Conservation (phyloP, 2,113 vertebrate species). For the Arizona elegans region DNA sequence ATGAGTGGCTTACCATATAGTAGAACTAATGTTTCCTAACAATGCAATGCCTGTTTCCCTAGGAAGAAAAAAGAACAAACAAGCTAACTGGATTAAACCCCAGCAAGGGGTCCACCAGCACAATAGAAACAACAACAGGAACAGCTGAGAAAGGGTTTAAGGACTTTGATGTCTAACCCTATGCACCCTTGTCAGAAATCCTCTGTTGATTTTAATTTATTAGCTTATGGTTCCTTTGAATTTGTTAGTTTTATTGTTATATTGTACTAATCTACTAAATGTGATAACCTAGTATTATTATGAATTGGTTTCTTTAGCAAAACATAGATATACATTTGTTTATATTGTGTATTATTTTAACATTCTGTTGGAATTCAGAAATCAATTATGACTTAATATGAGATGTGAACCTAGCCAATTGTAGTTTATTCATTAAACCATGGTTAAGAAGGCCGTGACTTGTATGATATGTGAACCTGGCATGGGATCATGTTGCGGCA, state of each 20-base stretch:
- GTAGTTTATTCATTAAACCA: no score
- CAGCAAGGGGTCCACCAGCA: neutral
- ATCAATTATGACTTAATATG: neutral
- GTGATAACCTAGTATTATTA: neutral
- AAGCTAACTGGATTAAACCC: neutral
- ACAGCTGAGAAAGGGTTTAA: neutral
- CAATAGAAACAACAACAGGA: neutral
- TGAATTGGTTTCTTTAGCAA: neutral
- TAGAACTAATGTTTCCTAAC: neutral
- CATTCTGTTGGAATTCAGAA: neutral
- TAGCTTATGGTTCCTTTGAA: neutral
- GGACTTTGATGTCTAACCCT: neutral
- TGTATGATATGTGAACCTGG: no score
- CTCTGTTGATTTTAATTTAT: neutral
- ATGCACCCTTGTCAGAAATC: neutral
- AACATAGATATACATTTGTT: neutral
- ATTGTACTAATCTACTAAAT: neutral
- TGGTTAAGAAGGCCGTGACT: no score
- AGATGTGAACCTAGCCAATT: neutral
- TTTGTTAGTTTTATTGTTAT: neutral
- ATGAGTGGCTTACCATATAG: neutral
- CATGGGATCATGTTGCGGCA: no score
- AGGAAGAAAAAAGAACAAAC: neutral
- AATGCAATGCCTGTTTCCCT: neutral
- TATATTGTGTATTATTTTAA: neutral